Base-by-base conservation (phyloP, 2,888 invertebrate genomes). In the Tipula lateralis region DNA sequence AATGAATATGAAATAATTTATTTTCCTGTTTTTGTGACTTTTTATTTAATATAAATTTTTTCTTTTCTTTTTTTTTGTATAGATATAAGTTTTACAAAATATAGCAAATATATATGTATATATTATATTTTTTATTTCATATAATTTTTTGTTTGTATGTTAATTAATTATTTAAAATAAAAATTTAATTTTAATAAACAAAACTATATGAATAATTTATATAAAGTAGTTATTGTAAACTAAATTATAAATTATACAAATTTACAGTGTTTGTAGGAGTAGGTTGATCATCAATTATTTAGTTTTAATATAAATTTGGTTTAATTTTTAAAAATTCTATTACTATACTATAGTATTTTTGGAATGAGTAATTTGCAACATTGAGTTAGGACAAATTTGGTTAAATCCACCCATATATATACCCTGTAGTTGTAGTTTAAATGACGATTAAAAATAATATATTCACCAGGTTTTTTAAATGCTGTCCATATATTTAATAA, bases 61-160 rank as follows among this genome's bases (percentile, higher is more conserved):
- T 44, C 16, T 2, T 2, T 44, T 32, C 16, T n/a, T 44, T n/a
- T 66, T 66, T 66, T 66, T 66, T 66, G 66, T 66, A 66, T 66
- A 66, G 66, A 66, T 66, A 66, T 66, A 66, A 66, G 66, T 66
- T 66, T 66, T 66, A 66, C 66, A 66, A 66, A 66, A 66, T 66
- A 66, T 66, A 66, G 66, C 66, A 66, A n/a, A 66, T 66, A 4
- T 44, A 66, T 66, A 66, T 7, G 6, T 66, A 66, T 66, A n/a
- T 66, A 66, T 66, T 66, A 24, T 24, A 16, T 44, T 19, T 50
- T 12, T 66, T 66, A 66, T 19, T 66, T 66, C 66, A 24, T 66
- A 66, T 66, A 66, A 66, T 24, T 66, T 66, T 24, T 9, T 66
- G 6, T 66, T 44, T 5, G 5, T 7, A 16, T 44, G 44, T 44